phyloP scores from a whole-genome alignment of 2,113 vertebrate genomes.

The Herpailurus yagouaroundi region DNA sequence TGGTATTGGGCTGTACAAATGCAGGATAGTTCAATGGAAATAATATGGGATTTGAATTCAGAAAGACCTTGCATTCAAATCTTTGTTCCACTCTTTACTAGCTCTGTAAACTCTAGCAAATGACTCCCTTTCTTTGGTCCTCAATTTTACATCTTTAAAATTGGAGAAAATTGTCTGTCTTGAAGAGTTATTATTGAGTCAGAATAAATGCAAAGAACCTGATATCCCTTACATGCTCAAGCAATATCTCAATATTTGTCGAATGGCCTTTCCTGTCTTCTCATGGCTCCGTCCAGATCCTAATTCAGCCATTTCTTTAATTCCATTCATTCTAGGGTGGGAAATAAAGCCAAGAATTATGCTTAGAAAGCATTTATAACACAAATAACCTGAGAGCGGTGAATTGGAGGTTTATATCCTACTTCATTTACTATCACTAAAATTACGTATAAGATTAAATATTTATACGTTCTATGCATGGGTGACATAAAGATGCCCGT shows the following conservation, averaged over 20 bases:
- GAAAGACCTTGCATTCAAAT: conserved; percentile 23
- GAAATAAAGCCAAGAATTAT: background rate
- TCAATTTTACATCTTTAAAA: conserved; percentile 11
- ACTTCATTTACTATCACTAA: background rate
- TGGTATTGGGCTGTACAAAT: background rate
- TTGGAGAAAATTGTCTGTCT: background rate
- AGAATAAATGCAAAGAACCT: conserved; percentile 3
- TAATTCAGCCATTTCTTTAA: conserved; percentile 6
- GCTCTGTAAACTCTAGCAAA: background rate
- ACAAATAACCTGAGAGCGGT: background rate
- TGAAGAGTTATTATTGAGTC: background rate
- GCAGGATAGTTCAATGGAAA: background rate
- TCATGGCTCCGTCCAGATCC: background rate
- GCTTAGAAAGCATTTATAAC: conserved; percentile 11
- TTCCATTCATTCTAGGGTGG: conserved; percentile 26
- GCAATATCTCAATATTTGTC: background rate
- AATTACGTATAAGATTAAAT: conserved; percentile 5
- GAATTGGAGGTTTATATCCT: background rate
- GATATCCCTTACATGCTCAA: background rate
- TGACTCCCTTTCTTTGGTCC: background rate
- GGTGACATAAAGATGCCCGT: background rate
- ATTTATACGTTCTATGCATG: background rate
- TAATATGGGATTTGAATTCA: accelerated
- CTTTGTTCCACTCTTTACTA: background rate
- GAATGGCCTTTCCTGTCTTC: background rate